Evolutionary conservation across 2,888 invertebrate species (phyloP), one percentile per base, ranked within the genome.

Genomic region (Minunthozetes semirufus): DNA sequence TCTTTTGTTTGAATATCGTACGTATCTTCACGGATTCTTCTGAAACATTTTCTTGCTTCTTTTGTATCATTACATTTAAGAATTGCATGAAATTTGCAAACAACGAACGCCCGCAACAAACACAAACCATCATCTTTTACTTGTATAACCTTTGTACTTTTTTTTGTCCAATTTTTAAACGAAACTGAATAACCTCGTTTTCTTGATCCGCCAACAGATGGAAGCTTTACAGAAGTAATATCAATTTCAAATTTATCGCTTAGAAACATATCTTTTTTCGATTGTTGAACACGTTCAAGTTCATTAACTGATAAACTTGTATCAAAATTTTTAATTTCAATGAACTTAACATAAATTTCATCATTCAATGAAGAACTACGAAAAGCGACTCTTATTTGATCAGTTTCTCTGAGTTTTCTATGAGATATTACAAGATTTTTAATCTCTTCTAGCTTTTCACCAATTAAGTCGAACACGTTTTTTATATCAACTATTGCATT

Each of bases 91-190:
- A 50, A 48, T 48, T 50, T 72, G 1, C 48, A 25, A 53, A 48
- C 50, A 5, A 48, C 27, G 1, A 72, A 48, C 5, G 72, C 38
- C 5, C 72, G n/a, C 15, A 50, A 4, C 6, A 48, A 5, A 33
- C 72, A 72, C 11, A 29, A 19, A 27, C 56, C 56, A 56, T 72
- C 59, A 17, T 9, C n/a, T n/a, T 4, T n/a, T n/a, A 72, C 25
- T 29, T 11, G 1, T 4, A 72, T 29, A 25, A 59, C 33, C n/a
- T 33, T 33, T 9, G 27, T 29, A 17, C 17, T 13, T 9, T 72
- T 72, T 11, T 25, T 22, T 33, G 11, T 48, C 72, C 72, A 72
- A 17, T 1, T 72, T 27, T 15, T 9, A 11, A 72, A 15, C 33
- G 27, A 27, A 38, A 56, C 25, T 5, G 22, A 22, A 19, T 8